A percentile compares a stretch with the other conserved stretches of the same genome.
These are phyloP conservation scores for Trematomus bernacchii DNA, from an alignment of 2,797 vertebrate genomes.

Conservation along the genomic window DNA sequence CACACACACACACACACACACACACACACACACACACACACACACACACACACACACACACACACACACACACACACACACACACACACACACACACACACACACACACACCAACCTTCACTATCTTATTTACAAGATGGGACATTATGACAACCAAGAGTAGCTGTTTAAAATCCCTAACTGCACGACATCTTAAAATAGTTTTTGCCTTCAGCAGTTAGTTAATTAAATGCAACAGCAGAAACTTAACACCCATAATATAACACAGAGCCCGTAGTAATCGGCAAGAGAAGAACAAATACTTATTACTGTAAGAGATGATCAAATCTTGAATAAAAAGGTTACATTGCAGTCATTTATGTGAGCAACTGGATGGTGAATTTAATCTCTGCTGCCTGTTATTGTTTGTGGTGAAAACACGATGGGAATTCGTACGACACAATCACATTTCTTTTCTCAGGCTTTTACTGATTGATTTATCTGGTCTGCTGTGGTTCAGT, in stretches of 20 bases:
- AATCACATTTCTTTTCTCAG: conserved; percentile 16
- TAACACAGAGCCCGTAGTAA: not conserved
- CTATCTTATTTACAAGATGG: not conserved
- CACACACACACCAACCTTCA: not conserved
- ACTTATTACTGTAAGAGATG: not conserved
- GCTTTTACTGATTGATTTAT: conserved; percentile 15
- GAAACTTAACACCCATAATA: not conserved
- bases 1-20: not conserved
- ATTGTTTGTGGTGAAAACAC: conserved; percentile 1
- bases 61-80: not conserved
- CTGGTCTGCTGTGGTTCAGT: conserved; percentile 15
- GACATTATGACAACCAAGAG: not conserved
- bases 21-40: not conserved
- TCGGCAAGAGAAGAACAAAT: not conserved
- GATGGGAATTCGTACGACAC: conserved; percentile 6
- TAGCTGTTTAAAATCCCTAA: not conserved
- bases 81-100: not conserved
- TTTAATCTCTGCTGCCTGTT: conserved; percentile 11
- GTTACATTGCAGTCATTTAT: conserved; percentile 1
- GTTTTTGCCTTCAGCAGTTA: not conserved
- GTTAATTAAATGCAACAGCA: conserved; percentile 2
- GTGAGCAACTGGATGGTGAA: conserved; percentile 7
- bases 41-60: not conserved
- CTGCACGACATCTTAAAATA: not conserved
- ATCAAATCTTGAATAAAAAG: not conserved